Base-by-base conservation (phyloP, 1,140 invertebrate species). In the Mamestra configurata region DNA sequence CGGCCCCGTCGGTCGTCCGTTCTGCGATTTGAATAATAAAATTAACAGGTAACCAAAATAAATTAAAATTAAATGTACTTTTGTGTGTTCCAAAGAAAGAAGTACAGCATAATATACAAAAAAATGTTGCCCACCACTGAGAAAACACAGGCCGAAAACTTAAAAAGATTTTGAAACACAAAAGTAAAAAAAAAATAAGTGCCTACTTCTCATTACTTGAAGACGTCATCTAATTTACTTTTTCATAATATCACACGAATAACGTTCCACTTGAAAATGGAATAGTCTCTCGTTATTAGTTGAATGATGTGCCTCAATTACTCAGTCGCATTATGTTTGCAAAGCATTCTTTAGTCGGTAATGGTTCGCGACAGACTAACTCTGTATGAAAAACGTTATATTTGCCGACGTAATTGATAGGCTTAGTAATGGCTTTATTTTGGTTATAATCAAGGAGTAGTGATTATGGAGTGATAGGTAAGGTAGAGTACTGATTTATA, bases 281-380 rank as follows among this genome's bases (percentile, higher is more conserved):
- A 71, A 71, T 71, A 51, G 68, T 43, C 68, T 71, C 43, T 51
- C 24, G 66, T 71, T 71, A 71, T 31, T 46, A 31, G 22, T 3
- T 31, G 68, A 71, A 3, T 1, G 20, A 71, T 71, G 43, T 31
- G 57, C 13, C 27, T 51, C 68, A 49, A 71, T 71, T 71, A 51
- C 46, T 71, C 46, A 53, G 5, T 10, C 43, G 68, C 43, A 24
- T 71, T 71, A 51, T 51, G 24, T 71, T 53, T 71, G 46, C 7
- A 53, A 51, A 71, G 24, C 22, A 71, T 51, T 71, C 68, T 53
- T 71, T 13, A 18, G 20, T 24, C 8, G 10, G 68, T 18, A 71
- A 71, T 27, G 68, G 43, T 4, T 8, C 22, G 46, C 10, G 7
- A 53, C 43, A n/a, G 22, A 71, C 43, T 40, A 22, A 43, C 6